Conservation (phyloP, 2,797 vertebrate genomes). For the Lagodon rhomboides region DNA sequence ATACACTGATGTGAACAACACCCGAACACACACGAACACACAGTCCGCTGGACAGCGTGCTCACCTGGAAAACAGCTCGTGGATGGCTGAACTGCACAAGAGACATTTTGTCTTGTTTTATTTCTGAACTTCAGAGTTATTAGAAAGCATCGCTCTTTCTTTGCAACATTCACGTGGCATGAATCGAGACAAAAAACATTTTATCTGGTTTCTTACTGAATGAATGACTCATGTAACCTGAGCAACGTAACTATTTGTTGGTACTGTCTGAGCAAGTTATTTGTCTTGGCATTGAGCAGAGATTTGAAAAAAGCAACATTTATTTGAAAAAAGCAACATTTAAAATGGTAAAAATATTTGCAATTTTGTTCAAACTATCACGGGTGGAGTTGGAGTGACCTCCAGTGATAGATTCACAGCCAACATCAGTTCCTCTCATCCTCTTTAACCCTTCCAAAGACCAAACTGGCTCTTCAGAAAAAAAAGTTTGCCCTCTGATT, state of each 20-base stretch:
- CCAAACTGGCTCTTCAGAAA: not conserved
- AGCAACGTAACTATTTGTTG: not conserved
- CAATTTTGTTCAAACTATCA: not conserved
- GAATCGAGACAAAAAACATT: too few species aligned
- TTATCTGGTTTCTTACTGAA: not conserved
- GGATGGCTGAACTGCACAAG: not conserved
- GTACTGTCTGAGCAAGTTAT: not conserved
- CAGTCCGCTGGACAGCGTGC: not conserved
- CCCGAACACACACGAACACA: constrained; percentile 11
- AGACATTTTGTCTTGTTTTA: not conserved
- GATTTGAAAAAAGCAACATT: not conserved
- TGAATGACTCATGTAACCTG: not conserved
- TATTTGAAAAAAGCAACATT: not conserved
- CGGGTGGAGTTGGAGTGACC: not conserved
- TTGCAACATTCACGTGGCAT: too few species aligned
- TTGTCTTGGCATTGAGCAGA: constrained; percentile 8
- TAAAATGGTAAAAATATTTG: not conserved
- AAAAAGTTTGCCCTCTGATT: not conserved
- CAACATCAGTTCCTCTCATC: not conserved
- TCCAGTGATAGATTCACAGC: not conserved
- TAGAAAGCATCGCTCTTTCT: not conserved
- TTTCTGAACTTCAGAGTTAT: constrained; percentile 8
- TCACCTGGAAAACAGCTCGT: constrained; percentile 21
- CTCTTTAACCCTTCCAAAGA: not conserved
- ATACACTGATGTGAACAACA: constrained; percentile 28